Evolutionary conservation across 2,888 invertebrate genomes (phyloP).

Genomic region (Oscheius sp.): DNA sequence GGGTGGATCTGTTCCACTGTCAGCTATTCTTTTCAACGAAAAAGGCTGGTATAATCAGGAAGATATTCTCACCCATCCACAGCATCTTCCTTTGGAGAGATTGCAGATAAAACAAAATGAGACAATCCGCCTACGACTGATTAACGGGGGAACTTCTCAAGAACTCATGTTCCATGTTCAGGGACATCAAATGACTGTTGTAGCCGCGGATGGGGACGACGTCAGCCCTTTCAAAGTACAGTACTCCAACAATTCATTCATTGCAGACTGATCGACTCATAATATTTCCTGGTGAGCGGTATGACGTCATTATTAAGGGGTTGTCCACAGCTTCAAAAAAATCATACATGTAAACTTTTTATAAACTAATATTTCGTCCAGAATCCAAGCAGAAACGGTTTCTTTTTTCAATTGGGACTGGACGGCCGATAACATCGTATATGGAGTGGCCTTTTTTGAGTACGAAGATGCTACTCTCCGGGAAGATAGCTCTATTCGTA

Average conservation of each 20-base stretch:
- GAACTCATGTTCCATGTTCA: slow-evolving; percentile 60
- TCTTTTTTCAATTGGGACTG: slow-evolving; percentile 53
- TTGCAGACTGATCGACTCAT: slow-evolving; percentile 51
- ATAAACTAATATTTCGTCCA: neutral
- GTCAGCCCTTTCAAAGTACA: slow-evolving; percentile 50
- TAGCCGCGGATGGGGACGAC: slow-evolving; percentile 63
- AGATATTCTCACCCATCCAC: slow-evolving; percentile 46
- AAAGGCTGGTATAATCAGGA: slow-evolving; percentile 64
- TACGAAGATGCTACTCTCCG: slow-evolving; percentile 46
- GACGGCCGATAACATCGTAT: slow-evolving; percentile 41
- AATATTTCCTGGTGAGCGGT: slow-evolving; percentile 65
- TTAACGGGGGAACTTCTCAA: slow-evolving; percentile 62
- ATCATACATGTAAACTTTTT: slow-evolving; percentile 26
- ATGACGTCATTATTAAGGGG: slow-evolving; percentile 60
- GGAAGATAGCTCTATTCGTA: slow-evolving; percentile 38
- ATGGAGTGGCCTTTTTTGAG: slow-evolving; percentile 57
- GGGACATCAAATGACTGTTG: slow-evolving; percentile 58
- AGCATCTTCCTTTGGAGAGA: slow-evolving; percentile 56
- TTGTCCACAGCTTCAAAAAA: slow-evolving; percentile 44
- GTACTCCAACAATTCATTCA: no score
- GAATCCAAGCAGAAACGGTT: slow-evolving; percentile 49
- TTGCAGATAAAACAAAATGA: slow-evolving; percentile 51
- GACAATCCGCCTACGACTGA: slow-evolving; percentile 52
- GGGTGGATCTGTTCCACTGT: slow-evolving; percentile 61
- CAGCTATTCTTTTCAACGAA: slow-evolving; percentile 58